Evolutionary conservation across 1,140 invertebrate genomes (phyloP).

Genomic region (Leptonema lineaticorne): DNA sequence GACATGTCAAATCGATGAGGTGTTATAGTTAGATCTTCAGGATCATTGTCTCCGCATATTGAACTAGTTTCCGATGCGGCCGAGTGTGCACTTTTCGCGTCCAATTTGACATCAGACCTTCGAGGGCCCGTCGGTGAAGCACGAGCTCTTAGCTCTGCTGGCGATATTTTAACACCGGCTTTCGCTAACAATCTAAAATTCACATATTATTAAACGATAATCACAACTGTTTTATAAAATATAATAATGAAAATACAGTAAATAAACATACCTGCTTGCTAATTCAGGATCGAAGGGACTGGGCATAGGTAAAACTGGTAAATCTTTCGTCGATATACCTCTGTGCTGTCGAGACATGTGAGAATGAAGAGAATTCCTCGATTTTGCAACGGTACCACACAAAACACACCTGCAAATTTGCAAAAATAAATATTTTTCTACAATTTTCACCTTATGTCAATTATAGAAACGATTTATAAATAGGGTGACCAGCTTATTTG

Average conservation of each 20-base stretch:
- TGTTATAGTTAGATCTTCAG: constrained; percentile 74
- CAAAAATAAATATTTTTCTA: too few species aligned
- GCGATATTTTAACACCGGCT: constrained; percentile 82
- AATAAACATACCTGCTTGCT: constrained; percentile 61
- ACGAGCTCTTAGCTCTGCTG: constrained; percentile 75
- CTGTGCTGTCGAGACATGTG: constrained; percentile 91
- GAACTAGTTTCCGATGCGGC: constrained; percentile 70
- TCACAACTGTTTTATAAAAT: neutral
- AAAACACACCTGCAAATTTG: constrained; percentile 82
- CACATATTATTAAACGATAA: neutral
- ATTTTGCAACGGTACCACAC: constrained; percentile 89
- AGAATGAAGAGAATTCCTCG: constrained; percentile 84
- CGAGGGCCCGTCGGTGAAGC: constrained; percentile 81
- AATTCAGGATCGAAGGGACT: constrained; percentile 86
- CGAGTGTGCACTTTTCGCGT: constrained; percentile 61
- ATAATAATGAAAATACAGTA: neutral
- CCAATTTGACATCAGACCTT: constrained; percentile 74
- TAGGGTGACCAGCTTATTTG: too few species aligned
- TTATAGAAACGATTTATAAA: too few species aligned
- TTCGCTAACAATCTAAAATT: constrained; percentile 73
- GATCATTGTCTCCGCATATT: constrained; percentile 73
- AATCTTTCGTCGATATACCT: constrained; percentile 88
- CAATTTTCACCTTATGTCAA: too few species aligned
- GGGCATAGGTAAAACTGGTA: constrained; percentile 88
- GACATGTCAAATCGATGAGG: constrained; percentile 54